Conservation (phyloP, 2,888 invertebrate species). For the Eustalomyia histrio region DNA sequence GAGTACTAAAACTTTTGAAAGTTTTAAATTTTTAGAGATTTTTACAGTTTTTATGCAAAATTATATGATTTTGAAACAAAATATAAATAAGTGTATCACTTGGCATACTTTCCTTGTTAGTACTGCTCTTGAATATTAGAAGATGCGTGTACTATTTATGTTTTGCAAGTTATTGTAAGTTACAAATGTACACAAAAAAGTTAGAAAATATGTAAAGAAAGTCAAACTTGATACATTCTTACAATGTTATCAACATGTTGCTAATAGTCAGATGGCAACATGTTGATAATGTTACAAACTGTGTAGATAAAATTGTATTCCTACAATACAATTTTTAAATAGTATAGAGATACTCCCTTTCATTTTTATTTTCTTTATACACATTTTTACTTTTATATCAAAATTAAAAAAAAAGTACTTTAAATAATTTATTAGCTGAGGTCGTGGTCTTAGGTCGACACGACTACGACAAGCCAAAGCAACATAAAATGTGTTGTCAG, state of each 20-base stretch:
- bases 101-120: too few species aligned
- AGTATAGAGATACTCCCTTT: background rate
- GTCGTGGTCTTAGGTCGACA: constrained; percentile 51
- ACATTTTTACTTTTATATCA: background rate
- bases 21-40: too few species aligned
- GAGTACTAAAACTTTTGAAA: too few species aligned
- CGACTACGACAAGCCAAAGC: constrained; percentile 5
- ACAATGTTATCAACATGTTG: constrained; percentile 42
- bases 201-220: background rate
- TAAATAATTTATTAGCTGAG: constrained; percentile 56
- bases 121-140: background rate
- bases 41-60: too few species aligned
- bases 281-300: constrained; percentile 17
- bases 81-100: too few species aligned
- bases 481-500: background rate
- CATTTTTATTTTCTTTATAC: background rate
- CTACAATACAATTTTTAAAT: background rate
- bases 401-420: constrained; percentile 13
- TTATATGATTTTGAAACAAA: too few species aligned
- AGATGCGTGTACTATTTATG: constrained; percentile 15
- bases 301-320: background rate
- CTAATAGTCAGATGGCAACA: constrained; percentile 19
- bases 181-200: background rate
- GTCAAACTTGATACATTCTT: background rate
- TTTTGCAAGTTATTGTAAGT: constrained; percentile 33